Evolutionary conservation across 2,113 vertebrate genomes (phyloP).

Genomic region (Oplegnathus fasciatus): DNA sequence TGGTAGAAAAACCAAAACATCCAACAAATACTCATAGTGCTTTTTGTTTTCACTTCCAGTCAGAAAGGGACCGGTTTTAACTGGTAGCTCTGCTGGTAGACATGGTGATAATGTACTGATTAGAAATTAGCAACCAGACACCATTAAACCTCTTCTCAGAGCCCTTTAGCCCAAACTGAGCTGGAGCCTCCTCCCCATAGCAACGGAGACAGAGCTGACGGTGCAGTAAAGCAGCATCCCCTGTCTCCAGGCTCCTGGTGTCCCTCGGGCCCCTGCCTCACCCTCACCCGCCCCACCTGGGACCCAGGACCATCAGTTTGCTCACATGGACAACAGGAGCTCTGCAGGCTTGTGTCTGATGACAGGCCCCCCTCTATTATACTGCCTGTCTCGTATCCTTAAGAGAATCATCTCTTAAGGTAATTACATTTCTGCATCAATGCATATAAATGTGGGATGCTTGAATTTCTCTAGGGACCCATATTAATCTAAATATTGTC

Average conservation of each 20-base stretch:
- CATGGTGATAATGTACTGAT: slow-evolving; percentile 53
- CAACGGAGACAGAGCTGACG: slow-evolving; percentile 61
- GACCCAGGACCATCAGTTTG: slow-evolving; percentile 63
- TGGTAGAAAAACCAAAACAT: slow-evolving; percentile 28
- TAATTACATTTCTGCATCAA: slow-evolving; percentile 88
- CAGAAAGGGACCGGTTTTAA: slow-evolving; percentile 5
- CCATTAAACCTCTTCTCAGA: slow-evolving; percentile 45
- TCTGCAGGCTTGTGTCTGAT: slow-evolving; percentile 66
- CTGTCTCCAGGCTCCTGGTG: slow-evolving; percentile 45
- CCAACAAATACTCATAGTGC: slow-evolving; percentile 17
- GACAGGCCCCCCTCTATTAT: slow-evolving; percentile 69
- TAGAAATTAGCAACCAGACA: slow-evolving; percentile 49
- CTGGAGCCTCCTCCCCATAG: slow-evolving; percentile 49
- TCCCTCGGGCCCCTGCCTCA: slow-evolving; percentile 53
- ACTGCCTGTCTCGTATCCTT: slow-evolving; percentile 80
- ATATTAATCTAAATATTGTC: slow-evolving; percentile 73
- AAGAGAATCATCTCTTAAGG: slow-evolving; percentile 84
- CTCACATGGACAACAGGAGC: slow-evolving; percentile 63
- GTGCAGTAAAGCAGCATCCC: slow-evolving; percentile 60
- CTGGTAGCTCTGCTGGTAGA: slow-evolving; percentile 27
- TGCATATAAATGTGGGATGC: slow-evolving; percentile 81
- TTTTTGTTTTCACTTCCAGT: slow-evolving; percentile 27
- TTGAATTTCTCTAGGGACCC: slow-evolving; percentile 75
- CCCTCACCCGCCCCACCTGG: slow-evolving; percentile 71
- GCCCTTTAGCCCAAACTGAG: slow-evolving; percentile 38